A percentile compares a stretch with the other conserved stretches of the same genome.
Evolutionary conservation across 2,797 vertebrate genomes (phyloP).

Genomic region (Knipowitschia caucasica): DNA sequence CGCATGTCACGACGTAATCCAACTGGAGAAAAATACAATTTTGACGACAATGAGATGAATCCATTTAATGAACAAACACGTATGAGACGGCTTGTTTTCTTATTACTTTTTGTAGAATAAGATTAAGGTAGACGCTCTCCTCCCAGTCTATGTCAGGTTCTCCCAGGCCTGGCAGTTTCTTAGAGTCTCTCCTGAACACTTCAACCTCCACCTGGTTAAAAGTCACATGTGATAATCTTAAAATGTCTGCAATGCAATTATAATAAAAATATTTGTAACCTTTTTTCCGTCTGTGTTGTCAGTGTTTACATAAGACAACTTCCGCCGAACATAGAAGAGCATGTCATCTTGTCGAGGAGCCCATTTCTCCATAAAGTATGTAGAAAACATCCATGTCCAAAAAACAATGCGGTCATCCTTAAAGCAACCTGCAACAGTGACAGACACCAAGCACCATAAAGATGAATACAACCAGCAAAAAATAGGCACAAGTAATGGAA

Average conservation of each 20-base stretch:
- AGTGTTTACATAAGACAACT: slow-evolving; percentile 73
- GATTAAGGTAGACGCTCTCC: slow-evolving; percentile 96
- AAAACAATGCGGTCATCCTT: slow-evolving; percentile 97
- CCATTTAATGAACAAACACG: neutral
- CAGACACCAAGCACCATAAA: neutral
- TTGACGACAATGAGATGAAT: neutral
- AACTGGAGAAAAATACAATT: slow-evolving; percentile 71
- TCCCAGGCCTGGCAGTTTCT: slow-evolving; percentile 94
- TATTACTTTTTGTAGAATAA: slow-evolving; percentile 93
- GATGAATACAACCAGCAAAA: neutral
- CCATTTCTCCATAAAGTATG: slow-evolving; percentile 96
- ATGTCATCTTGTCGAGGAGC: slow-evolving; percentile 92
- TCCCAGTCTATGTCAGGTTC: slow-evolving; percentile 99
- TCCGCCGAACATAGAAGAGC: slow-evolving; percentile 94
- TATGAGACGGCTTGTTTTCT: neutral
- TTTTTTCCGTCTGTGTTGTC: slow-evolving; percentile 82
- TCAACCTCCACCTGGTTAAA: slow-evolving; percentile 89
- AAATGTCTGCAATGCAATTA: neutral
- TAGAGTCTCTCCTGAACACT: slow-evolving; percentile 94
- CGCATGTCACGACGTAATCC: slow-evolving; percentile 96
- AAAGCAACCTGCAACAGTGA: slow-evolving; percentile 82
- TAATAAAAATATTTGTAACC: too few species aligned
- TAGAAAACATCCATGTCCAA: slow-evolving; percentile 99
- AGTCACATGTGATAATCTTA: neutral
- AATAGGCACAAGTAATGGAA: neutral